phyloP scores from a whole-genome alignment of 1,140 invertebrate genomes.

The Aphidius gifuensis region DNA sequence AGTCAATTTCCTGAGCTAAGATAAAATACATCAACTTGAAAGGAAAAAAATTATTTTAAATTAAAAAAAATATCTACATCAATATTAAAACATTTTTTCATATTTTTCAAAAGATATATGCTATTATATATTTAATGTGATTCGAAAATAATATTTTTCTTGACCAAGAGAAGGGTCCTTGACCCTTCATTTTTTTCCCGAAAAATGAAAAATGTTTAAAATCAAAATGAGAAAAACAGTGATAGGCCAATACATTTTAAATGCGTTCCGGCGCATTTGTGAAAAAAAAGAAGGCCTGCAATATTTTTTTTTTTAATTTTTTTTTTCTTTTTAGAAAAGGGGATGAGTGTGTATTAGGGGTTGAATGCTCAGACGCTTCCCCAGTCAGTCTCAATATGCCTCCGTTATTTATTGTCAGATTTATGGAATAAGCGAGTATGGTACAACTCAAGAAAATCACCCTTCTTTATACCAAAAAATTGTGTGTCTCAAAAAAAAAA shows the following conservation, averaged over 20 bases:
- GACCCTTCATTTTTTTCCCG: constrained; percentile 21
- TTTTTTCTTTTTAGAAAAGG: constrained; percentile 13
- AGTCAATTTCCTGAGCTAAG: constrained; percentile 24
- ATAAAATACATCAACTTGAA: background rate
- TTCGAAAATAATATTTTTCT: background rate
- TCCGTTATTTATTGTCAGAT: constrained; percentile 55
- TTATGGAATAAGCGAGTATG: constrained; percentile 55
- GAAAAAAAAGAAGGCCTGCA: constrained; percentile 18
- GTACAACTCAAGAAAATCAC: constrained; percentile 13
- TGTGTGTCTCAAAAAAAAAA: constrained; percentile 14
- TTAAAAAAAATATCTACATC: background rate
- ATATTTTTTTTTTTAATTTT: constrained; percentile 5
- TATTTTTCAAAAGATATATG: too few relatives aligned
- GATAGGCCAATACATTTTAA: constrained; percentile 59
- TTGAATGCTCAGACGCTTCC: constrained; percentile 26
- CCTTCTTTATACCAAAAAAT: constrained; percentile 16
- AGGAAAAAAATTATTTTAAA: background rate
- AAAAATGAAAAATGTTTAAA: constrained; percentile 26
- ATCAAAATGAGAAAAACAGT: constrained; percentile 37
- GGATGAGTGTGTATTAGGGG: background rate
- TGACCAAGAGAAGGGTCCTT: constrained; percentile 11
- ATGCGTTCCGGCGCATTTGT: constrained; percentile 55
- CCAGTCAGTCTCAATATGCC: constrained; percentile 43
- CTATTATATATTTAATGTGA: too few relatives aligned
- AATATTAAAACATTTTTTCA: too few relatives aligned